phyloP scores from a whole-genome alignment of 53 echinoderm and acorn worm genomes.

The Henricia sp. region DNA sequence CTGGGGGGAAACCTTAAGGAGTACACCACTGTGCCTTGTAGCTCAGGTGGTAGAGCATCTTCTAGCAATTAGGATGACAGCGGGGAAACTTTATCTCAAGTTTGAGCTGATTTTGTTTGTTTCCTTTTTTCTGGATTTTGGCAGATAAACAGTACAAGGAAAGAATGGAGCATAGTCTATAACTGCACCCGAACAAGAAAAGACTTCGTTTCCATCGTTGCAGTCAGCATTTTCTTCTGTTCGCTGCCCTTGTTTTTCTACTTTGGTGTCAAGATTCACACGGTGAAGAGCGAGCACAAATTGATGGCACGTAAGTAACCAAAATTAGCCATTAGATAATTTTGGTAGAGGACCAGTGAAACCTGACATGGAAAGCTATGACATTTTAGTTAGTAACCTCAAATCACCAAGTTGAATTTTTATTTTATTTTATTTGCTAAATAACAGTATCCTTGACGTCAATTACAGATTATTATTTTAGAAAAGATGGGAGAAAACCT shows the following conservation, averaged over 20 bases:
- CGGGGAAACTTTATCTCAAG: not conserved
- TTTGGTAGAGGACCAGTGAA: too few species aligned
- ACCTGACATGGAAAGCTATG: not conserved
- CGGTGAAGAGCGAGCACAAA: conserved; percentile 62
- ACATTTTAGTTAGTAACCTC: not conserved
- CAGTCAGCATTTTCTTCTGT: conserved; percentile 65
- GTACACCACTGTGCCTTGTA: too few species aligned
- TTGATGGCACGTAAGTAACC: conserved; percentile 64
- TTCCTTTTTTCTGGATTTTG: not conserved
- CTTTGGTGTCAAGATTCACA: conserved; percentile 56
- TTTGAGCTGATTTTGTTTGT: not conserved
- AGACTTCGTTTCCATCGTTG: conserved; percentile 45
- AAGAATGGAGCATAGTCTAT: conserved; percentile 48
- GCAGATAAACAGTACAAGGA: conserved; percentile 76
- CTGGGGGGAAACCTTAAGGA: too few species aligned
- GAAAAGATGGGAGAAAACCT: too few species aligned
- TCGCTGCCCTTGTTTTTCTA: conserved; percentile 77
- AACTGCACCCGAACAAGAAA: conserved; percentile 32
- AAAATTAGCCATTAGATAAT: too few species aligned
- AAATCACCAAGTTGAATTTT: too few species aligned
- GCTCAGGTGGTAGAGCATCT: too few species aligned
- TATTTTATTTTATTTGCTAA: too few species aligned
- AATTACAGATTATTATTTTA: too few species aligned
- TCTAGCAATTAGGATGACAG: not conserved
- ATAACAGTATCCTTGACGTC: too few species aligned